Percentiles rank a stretch among this genome's conserved stretches.
These are phyloP conservation scores for Willowsia nigromaculata DNA, from an alignment of 2,888 invertebrate species.

Conservation along the genomic window DNA sequence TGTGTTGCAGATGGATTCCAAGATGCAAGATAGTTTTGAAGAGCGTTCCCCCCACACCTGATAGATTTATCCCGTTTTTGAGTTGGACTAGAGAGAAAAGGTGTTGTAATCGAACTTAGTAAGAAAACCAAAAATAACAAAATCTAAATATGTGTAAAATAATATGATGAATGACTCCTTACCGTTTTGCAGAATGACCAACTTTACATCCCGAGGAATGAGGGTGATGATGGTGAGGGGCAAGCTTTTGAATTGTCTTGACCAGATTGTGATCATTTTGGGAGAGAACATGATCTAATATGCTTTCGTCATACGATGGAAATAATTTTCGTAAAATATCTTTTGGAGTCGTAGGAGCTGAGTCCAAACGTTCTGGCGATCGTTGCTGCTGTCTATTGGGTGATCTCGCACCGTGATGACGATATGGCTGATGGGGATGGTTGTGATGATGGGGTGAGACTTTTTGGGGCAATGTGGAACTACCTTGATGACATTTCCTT, in stretches of 20 bases:
- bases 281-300: slow-evolving; percentile 76
- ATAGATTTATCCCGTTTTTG: slow-evolving; percentile 71
- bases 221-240: slow-evolving; percentile 68
- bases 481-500: not conserved
- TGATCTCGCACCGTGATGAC: not conserved
- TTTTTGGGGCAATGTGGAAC: slow-evolving; percentile 18
- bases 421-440: slow-evolving; percentile 10
- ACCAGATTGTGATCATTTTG: slow-evolving; percentile 79
- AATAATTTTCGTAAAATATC: slow-evolving; percentile 77
- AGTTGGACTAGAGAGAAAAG: too few relatives aligned
- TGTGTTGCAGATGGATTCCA: slow-evolving; percentile 72
- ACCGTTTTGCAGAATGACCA: slow-evolving; percentile 63
- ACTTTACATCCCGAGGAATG: slow-evolving; percentile 44
- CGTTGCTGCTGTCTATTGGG: not conserved
- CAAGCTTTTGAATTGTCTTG: slow-evolving; percentile 77
- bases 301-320: slow-evolving; percentile 76
- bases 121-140: not conserved
- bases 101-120: not conserved
- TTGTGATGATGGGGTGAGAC: slow-evolving; percentile 18
- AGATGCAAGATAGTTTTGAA: slow-evolving; percentile 77
- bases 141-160: not conserved
- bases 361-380: not conserved
- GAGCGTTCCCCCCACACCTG: slow-evolving; percentile 77
- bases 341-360: slow-evolving; percentile 69
- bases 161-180: not conserved